Conservation (phyloP, 2,113 vertebrate species). For the Suncus etruscus region DNA sequence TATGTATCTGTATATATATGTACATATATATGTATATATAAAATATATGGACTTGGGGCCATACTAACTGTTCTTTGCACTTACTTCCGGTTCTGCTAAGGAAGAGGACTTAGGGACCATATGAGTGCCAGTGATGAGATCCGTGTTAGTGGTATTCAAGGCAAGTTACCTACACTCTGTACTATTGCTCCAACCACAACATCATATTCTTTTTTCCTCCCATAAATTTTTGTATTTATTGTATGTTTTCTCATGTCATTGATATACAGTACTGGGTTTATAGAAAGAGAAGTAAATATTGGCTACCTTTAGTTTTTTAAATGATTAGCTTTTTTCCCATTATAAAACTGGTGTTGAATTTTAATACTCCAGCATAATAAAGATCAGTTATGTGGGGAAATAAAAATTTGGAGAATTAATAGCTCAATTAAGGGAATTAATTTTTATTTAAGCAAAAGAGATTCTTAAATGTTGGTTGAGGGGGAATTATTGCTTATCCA, state of each 20-base stretch:
- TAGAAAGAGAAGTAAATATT: slow-evolving; percentile 20
- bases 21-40: too few relatives aligned
- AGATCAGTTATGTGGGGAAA: slow-evolving; percentile 14
- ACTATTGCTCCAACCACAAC: too few relatives aligned
- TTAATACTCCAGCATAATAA: slow-evolving; percentile 39
- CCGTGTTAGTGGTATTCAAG: too few relatives aligned
- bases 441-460: slow-evolving; percentile 48
- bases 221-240: slow-evolving; percentile 59
- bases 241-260: slow-evolving; percentile 7
- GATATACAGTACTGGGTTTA: slow-evolving; percentile 33
- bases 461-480: slow-evolving; percentile 54
- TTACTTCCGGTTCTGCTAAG: too few relatives aligned
- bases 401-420: slow-evolving; percentile 46
- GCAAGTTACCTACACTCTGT: too few relatives aligned
- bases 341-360: slow-evolving; percentile 49
- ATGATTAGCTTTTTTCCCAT: slow-evolving; percentile 44
- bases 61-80: too few relatives aligned
- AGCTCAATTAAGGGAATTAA: neutral
- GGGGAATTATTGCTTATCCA: slow-evolving; percentile 51
- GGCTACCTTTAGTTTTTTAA: slow-evolving; percentile 42
- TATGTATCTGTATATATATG: too few relatives aligned
- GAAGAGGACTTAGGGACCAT: too few relatives aligned
- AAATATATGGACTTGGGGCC: too few relatives aligned
- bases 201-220: neutral
- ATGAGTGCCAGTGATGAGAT: too few relatives aligned